Evolutionary conservation across 2,113 vertebrate species (phyloP), one percentile per base, ranked within the genome.

Genomic region (Chauna torquata): DNA sequence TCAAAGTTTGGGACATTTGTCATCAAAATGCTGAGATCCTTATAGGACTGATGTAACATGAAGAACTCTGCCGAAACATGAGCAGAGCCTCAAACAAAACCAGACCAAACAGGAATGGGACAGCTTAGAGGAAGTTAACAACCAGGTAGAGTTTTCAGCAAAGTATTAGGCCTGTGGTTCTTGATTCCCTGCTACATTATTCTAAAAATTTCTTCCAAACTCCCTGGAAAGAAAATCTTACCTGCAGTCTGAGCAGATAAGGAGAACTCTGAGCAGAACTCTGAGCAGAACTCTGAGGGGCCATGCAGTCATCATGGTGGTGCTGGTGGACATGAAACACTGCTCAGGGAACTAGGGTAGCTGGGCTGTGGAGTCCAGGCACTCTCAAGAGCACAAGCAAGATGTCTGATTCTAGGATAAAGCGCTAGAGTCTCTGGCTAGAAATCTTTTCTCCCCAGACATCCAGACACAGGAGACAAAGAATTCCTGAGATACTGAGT

Each of bases 311-410:
- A 45, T 47, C 0, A 1, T 36, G 50, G 22, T 85, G 28, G 18
- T 44, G 4, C 28, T 44, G 24, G 7, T 40, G 32, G 49, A 50
- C 17, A 12, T 8, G 42, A 83, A 82, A 24, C 0, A 0, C 11
- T 65, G 27, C 3, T 15, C 25, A 22, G 3, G 20, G 17, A 55
- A 4, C 18, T 16, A 80, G 45, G 11, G 16, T 14, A 64, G 22
- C 17, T 62, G 44, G 18, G 9, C 38, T 50, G 2, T 16, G 32
- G 13, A 16, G 23, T 58, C 16, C 42, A 47, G 42, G 45, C 19
- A 52, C 16, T 12, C 12, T 34, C 34, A 79, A 44, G 34, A 25
- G 23, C n/a, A 75, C 24, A 49, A 62, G 34, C 11, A 70, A 77
- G 17, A 75, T 36, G 8, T 79, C 17, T 76, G 45, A 55, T 38